Conservation (phyloP, 2,113 vertebrate species). For the Labeo catla region DNA sequence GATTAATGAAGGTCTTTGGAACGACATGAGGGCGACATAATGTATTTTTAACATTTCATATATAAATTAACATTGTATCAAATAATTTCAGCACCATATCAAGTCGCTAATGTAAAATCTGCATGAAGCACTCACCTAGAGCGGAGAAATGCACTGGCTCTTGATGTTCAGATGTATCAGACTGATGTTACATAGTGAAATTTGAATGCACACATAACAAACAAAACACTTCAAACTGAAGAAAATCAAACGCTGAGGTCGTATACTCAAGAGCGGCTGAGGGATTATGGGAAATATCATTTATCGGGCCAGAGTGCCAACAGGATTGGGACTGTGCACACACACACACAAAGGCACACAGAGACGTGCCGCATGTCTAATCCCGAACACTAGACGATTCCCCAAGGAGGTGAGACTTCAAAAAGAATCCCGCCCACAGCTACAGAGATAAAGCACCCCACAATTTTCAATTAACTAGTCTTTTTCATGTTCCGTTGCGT, state of each 20-base stretch:
- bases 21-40: no score
- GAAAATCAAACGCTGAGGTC: slow-evolving; percentile 19
- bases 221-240: slow-evolving; percentile 43
- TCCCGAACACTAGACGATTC: slow-evolving; percentile 45
- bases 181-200: neutral
- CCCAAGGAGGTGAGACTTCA: slow-evolving; percentile 48
- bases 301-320: slow-evolving; percentile 4
- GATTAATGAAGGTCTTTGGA: no score
- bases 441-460: slow-evolving; percentile 52
- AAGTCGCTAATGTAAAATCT: neutral
- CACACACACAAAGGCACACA: slow-evolving; percentile 13
- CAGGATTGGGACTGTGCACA: slow-evolving; percentile 27
- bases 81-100: neutral
- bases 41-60: neutral
- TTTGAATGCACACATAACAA: slow-evolving; percentile 5
- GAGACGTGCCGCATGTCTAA: slow-evolving; percentile 47
- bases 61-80: neutral
- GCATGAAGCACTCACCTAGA: neutral
- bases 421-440: slow-evolving; percentile 50
- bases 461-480: slow-evolving; percentile 68
- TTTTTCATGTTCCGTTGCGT: slow-evolving; percentile 65
- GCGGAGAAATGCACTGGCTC: neutral
- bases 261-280: slow-evolving; percentile 46
- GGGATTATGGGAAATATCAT: slow-evolving; percentile 36
- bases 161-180: neutral